Evolutionary conservation across 2,113 vertebrate species (phyloP).

Genomic region (Alectura lathami): DNA sequence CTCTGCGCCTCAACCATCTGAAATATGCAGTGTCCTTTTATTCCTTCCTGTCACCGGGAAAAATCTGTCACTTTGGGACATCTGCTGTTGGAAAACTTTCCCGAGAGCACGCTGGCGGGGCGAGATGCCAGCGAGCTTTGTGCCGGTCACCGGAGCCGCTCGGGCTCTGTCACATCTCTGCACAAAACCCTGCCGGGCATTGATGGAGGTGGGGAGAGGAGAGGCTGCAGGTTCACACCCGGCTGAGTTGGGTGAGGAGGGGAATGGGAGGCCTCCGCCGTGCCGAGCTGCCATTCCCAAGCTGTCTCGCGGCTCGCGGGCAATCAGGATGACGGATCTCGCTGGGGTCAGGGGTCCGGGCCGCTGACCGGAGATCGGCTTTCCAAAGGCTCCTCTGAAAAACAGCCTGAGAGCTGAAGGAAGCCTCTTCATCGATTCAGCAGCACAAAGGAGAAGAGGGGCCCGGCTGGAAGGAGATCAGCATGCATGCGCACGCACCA

Average conservation of each 20-base stretch:
- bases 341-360: conserved; percentile 78
- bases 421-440: conserved; percentile 57
- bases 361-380: conserved; percentile 73
- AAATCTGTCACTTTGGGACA: conserved; percentile 54
- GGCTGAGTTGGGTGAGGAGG: not conserved
- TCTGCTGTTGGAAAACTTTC: conserved; percentile 71
- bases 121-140: conserved; percentile 67
- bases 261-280: not conserved
- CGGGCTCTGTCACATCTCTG: conserved; percentile 24
- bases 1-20: not conserved
- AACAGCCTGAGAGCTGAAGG: conserved; percentile 33
- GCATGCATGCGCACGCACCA: not conserved
- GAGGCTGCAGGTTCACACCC: conserved; percentile 46
- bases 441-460: conserved; percentile 60
- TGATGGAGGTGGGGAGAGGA: conserved; percentile 58
- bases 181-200: conserved; percentile 61
- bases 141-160: conserved; percentile 73
- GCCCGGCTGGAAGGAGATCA: conserved; percentile 43
- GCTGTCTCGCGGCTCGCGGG: conserved; percentile 75
- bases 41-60: not conserved
- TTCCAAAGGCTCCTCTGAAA: conserved; percentile 70
- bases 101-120: conserved; percentile 62
- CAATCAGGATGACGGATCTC: conserved; percentile 86
- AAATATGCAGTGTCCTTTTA: conserved; percentile 49
- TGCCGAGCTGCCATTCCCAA: conserved; percentile 48